These are phyloP conservation scores for Hozukius guyotensis DNA, from an alignment of 2,797 vertebrate genomes.

Conservation along the genomic window DNA sequence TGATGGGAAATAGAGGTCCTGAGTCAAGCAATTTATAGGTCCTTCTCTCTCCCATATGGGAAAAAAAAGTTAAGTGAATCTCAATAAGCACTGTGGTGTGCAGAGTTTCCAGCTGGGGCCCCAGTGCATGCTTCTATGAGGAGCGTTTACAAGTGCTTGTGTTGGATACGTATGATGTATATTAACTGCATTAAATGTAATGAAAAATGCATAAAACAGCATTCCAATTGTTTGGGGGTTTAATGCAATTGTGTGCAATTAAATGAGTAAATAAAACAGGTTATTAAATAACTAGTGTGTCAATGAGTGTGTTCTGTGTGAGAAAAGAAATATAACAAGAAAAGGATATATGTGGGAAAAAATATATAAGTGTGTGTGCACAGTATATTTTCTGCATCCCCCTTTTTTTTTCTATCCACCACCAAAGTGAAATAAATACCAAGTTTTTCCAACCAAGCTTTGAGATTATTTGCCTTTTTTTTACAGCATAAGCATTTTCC, in stretches of 20 bases:
- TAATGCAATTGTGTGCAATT: background rate
- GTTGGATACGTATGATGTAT: constrained; percentile 2
- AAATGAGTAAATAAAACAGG: constrained; percentile 13
- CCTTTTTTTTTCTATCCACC: constrained; percentile 4
- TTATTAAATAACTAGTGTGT: background rate
- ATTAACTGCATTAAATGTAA: constrained; percentile 28
- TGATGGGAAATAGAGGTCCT: constrained; percentile 65
- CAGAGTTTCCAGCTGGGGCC: constrained; percentile 42
- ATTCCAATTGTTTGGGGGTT: constrained; percentile 25
- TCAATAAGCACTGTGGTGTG: constrained; percentile 36
- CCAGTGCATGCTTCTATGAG: constrained; percentile 6
- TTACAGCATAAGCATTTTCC: constrained; percentile 40
- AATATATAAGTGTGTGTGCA: background rate
- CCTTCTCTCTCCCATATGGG: constrained; percentile 33
- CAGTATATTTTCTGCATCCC: background rate
- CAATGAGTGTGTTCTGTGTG: background rate
- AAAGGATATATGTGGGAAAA: background rate
- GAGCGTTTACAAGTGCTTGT: constrained; percentile 24
- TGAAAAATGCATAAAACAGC: constrained; percentile 32
- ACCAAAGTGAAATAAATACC: constrained; percentile 37
- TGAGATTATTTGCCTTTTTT: constrained; percentile 9
- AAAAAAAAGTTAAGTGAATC: constrained; percentile 55
- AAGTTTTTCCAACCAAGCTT: constrained; percentile 29
- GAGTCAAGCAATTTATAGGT: constrained; percentile 63
- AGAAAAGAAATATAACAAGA: background rate